Percentiles rank a stretch among this genome's conserved stretches.
Evolutionary conservation across 2,888 invertebrate species (phyloP).

Genomic region (Cheiracanthium punctorium): DNA sequence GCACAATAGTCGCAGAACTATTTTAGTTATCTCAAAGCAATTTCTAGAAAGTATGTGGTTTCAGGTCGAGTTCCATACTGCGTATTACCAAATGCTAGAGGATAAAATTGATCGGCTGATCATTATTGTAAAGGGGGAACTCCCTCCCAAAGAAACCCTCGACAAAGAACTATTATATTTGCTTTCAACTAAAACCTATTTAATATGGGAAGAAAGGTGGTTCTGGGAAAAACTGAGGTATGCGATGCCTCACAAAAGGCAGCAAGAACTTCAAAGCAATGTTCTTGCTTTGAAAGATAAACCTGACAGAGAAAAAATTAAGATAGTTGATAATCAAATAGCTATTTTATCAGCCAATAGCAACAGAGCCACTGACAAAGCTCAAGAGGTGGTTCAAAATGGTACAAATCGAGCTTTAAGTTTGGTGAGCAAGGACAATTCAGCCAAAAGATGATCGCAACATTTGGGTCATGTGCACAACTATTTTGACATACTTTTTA

Average conservation of each 20-base stretch:
- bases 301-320: constrained; percentile 55
- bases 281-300: constrained; percentile 57
- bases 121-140: constrained; percentile 73
- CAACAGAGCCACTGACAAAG: constrained; percentile 31
- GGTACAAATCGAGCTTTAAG: not conserved
- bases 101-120: constrained; percentile 73
- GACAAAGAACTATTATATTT: constrained; percentile 73
- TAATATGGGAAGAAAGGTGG: constrained; percentile 73
- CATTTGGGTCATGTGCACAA: too few species aligned
- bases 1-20: constrained; percentile 73
- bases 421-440: not conserved
- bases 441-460: not conserved
- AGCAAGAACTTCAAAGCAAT: constrained; percentile 32
- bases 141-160: constrained; percentile 73
- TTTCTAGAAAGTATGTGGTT: constrained; percentile 73
- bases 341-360: constrained; percentile 42
- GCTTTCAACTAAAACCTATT: constrained; percentile 73
- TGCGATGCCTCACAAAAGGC: constrained; percentile 72
- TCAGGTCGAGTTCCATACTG: constrained; percentile 73
- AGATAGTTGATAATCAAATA: constrained; percentile 59
- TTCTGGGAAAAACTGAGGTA: constrained; percentile 73
- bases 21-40: constrained; percentile 72
- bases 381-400: constrained; percentile 24
- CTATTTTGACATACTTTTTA: too few species aligned
- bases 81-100: constrained; percentile 73